A percentile compares a stretch with the other conserved stretches of the same genome.
phyloP scores from a whole-genome alignment of 2,888 invertebrate species.

The Andricus quercusramuli region DNA sequence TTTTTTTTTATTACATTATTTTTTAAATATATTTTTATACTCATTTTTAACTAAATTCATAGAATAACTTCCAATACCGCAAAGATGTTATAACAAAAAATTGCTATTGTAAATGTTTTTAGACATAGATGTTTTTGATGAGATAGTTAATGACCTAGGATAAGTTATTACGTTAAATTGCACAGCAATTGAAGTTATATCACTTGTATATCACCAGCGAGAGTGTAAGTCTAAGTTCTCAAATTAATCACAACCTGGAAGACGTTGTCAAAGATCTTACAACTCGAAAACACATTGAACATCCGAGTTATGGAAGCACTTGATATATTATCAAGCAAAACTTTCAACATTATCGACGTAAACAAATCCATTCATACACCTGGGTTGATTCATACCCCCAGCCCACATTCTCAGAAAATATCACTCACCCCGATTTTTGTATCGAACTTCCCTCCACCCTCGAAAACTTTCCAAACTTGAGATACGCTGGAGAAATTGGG shows the following conservation, averaged over 20 bases:
- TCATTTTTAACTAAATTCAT: too few species aligned
- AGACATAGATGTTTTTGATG: too few species aligned
- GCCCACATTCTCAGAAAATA: neutral
- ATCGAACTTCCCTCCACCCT: neutral
- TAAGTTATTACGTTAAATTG: neutral
- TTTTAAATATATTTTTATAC: too few species aligned
- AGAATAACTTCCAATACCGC: too few species aligned
- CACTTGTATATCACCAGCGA: neutral
- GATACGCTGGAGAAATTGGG: neutral
- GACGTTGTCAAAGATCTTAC: constrained; percentile 21
- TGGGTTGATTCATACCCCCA: neutral
- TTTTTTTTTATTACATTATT: too few species aligned
- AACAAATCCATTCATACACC: constrained; percentile 22
- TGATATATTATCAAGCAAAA: constrained; percentile 18
- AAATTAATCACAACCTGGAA: constrained; percentile 24
- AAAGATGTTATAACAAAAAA: too few species aligned
- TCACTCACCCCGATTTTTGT: constrained; percentile 7
- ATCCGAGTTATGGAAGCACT: constrained; percentile 9
- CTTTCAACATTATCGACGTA: constrained; percentile 8
- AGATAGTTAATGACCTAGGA: too few species aligned
- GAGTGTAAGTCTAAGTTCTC: neutral
- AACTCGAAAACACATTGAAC: constrained; percentile 19
- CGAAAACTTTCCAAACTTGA: constrained; percentile 11
- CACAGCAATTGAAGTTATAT: constrained; percentile 2
- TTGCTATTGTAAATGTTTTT: too few species aligned